phyloP scores from a whole-genome alignment of 2,113 vertebrate genomes.

The Rhynchopsitta pachyrhyncha region DNA sequence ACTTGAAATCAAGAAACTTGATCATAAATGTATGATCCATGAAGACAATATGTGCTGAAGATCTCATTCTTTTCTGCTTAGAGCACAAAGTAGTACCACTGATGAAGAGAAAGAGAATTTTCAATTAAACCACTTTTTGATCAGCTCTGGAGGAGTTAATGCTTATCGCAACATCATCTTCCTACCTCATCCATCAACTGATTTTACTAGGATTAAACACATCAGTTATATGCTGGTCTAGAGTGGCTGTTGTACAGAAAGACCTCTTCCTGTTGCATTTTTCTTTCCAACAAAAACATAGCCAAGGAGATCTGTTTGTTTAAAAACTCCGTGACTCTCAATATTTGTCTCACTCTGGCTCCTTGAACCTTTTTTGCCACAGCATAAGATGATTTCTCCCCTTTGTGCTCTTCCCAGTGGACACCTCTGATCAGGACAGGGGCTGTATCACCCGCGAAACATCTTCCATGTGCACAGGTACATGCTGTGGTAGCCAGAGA shows the following conservation, averaged over 20 bases:
- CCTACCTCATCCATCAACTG: background rate
- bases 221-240: background rate
- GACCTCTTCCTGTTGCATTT: background rate
- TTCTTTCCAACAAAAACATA: background rate
- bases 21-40: background rate
- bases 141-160: background rate
- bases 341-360: background rate
- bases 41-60: background rate
- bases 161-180: background rate
- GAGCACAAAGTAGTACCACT: background rate
- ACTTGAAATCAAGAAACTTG: background rate
- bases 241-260: background rate
- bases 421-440: background rate
- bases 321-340: background rate
- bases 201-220: background rate
- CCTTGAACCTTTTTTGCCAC: background rate
- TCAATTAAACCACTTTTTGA: background rate
- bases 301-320: background rate
- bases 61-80: background rate
- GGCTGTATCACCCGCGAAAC: rapidly evolving
- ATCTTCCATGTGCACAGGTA: rapidly evolving
- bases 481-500: background rate
- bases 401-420: background rate
- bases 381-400: background rate
- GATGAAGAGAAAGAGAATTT: background rate